phyloP scores from a whole-genome alignment of 2,797 vertebrate species.

The Intellagama lesueurii region DNA sequence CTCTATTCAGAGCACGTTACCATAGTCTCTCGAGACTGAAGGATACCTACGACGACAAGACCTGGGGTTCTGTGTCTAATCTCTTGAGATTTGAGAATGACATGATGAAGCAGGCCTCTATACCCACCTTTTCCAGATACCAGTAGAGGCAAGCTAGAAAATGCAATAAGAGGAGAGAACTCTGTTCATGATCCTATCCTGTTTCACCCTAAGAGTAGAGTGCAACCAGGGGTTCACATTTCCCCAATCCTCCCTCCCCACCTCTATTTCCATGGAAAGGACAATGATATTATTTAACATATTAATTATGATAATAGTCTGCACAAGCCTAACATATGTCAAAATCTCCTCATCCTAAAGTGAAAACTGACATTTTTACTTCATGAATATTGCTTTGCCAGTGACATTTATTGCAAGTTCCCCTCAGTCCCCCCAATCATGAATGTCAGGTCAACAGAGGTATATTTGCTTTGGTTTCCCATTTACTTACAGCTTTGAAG shows the following conservation, averaged over 20 bases:
- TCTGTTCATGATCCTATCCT: not conserved
- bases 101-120: not conserved
- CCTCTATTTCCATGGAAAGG: constrained; percentile 53
- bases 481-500: constrained; percentile 66
- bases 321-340: constrained; percentile 56
- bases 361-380: constrained; percentile 75
- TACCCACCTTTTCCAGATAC: too few relatives aligned
- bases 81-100: not conserved
- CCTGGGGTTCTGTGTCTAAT: not conserved
- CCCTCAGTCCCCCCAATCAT: constrained; percentile 65
- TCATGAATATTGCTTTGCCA: constrained; percentile 69
- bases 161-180: not conserved
- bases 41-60: not conserved
- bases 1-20: too few relatives aligned
- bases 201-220: not conserved
- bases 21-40: too few relatives aligned
- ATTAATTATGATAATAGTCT: constrained; percentile 72
- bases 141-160: not conserved
- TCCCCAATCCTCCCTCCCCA: not conserved
- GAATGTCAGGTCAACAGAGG: constrained; percentile 78
- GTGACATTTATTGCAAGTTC: constrained; percentile 77
- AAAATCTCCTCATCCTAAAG: constrained; percentile 65
- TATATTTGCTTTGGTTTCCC: constrained; percentile 62
- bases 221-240: constrained; percentile 29
- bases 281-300: constrained; percentile 64